Conservation (phyloP, 2,113 vertebrate genomes). For the Dasyurus viverrinus region DNA sequence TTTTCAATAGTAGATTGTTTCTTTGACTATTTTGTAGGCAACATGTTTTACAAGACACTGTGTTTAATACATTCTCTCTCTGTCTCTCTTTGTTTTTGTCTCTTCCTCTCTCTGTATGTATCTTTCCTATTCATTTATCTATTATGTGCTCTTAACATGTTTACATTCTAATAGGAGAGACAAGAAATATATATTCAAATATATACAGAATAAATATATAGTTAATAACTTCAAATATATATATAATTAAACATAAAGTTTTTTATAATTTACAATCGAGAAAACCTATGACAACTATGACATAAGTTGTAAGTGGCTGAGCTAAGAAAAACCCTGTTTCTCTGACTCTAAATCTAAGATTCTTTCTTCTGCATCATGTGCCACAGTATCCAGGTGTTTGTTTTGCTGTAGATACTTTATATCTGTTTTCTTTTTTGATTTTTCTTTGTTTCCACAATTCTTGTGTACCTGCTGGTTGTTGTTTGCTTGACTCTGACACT, state of each 20-base stretch:
- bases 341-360: neutral
- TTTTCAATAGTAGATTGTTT: neutral
- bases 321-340: neutral
- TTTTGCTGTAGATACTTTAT: neutral
- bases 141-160: too few relatives aligned
- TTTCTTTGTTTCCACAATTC: neutral
- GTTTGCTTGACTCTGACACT: neutral
- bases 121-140: too few relatives aligned
- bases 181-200: neutral
- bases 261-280: neutral
- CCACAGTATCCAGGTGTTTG: neutral
- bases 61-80: too few relatives aligned
- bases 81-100: too few relatives aligned
- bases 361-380: neutral
- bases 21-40: neutral
- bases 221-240: neutral
- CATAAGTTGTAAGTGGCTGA: neutral
- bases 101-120: too few relatives aligned
- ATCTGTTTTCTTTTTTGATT: neutral
- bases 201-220: neutral
- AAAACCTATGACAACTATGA: neutral
- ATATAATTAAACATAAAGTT: neutral
- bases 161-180: too few relatives aligned
- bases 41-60: neutral
- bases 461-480: neutral